phyloP scores from a whole-genome alignment of 2,113 vertebrate species.

The Chunga burmeisteri region DNA sequence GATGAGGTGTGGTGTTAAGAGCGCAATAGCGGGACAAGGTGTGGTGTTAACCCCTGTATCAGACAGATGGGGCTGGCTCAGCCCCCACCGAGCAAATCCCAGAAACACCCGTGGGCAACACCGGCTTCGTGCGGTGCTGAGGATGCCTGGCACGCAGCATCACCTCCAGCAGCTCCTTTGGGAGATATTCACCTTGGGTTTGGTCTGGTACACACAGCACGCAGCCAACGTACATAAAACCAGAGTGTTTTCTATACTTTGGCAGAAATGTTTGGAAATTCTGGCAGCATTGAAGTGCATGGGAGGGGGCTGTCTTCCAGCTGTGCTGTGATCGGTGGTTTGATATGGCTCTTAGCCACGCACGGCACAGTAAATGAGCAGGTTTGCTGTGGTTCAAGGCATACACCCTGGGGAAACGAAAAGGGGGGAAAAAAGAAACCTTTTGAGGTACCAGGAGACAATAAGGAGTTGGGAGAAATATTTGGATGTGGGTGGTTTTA shows the following conservation, averaged over 20 bases:
- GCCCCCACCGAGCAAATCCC: background rate
- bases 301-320: background rate
- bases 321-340: background rate
- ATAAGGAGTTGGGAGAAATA: background rate
- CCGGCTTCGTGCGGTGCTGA: accelerated
- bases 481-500: background rate
- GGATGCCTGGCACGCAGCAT: background rate
- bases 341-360: background rate
- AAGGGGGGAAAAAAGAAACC: background rate
- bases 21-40: background rate
- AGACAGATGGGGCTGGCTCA: background rate
- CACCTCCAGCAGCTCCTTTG: background rate
- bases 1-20: background rate
- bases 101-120: accelerated
- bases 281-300: background rate
- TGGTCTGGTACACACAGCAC: background rate
- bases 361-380: background rate
- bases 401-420: background rate
- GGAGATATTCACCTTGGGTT: background rate
- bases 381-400: background rate
- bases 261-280: background rate
- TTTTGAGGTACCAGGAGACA: background rate
- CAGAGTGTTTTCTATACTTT: background rate
- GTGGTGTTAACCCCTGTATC: background rate
- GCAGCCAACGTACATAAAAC: background rate